Base-by-base conservation (phyloP, 92 coral and sea anemone species). In the Zoanthus solanderi region DNA sequence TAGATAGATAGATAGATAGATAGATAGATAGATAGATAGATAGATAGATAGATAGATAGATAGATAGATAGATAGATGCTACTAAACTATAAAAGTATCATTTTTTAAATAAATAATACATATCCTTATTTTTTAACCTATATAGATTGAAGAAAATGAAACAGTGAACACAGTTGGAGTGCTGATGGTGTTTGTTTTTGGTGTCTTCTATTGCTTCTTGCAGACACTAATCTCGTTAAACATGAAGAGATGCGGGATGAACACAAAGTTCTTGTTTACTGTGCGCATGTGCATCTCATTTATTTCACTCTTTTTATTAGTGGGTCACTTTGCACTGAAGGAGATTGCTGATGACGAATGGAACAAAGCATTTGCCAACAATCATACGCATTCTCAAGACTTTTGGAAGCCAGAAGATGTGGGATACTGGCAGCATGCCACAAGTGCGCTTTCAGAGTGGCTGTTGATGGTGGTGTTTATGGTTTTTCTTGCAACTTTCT, bases 221-320 rank as follows among this genome's bases (percentile, higher is more conserved):
- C 99, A 97, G 78, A 89, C 94, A 8, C 18, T 89, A 44, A 95
- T 97, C 50, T 93, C 97, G 9, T 95, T 88, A 75, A 92, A 92
- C 72, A 97, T 97, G 99, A 97, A 88, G 81, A 72, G 83, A 30
- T 95, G 98, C 83, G 99, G 99, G n/a, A 71, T 97, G 73, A 92
- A 93, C 56, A 89, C 98, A n/a, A 71, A 69, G 76, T 84, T 92
- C 61, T 91, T 97, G 46, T 90, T 93, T 31, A 54, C 60, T 8
- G 79, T 92, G 73, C 89, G 99, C 71, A 61, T 92, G 5, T 60
- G 87, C 31, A 67, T 94, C 56, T 71, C 92, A 45, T 29, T 86
- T 6, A 69, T 81, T 4, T 83, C 85, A 6, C 50, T 95, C 31
- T 12, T 88, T 34, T 94, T 90, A 76, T 89, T 94, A 31, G 66